Evolutionary conservation across 2,888 invertebrate species (phyloP).

Genomic region (Cyclophora punctaria): DNA sequence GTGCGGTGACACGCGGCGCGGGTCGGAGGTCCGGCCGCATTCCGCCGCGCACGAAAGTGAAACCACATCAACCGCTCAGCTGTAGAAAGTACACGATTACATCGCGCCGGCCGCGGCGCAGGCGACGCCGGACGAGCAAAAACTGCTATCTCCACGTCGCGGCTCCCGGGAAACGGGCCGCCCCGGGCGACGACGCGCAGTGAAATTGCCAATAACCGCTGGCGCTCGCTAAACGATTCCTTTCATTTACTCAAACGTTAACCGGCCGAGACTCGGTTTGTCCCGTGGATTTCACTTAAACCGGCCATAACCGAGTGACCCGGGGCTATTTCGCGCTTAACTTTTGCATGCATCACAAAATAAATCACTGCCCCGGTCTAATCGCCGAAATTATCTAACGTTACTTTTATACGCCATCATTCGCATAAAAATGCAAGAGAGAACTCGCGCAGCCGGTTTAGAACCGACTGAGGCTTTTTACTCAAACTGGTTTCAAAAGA

Average conservation of each 20-base stretch:
- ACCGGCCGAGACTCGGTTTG: conserved; percentile 21
- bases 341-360: conserved; percentile 30
- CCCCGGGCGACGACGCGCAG: conserved; percentile 48
- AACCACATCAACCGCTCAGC: conserved; percentile 64
- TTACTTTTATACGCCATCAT: conserved; percentile 28
- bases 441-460: conserved; percentile 36
- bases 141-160: conserved; percentile 56
- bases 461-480: conserved; percentile 25
- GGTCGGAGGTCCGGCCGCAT: conserved; percentile 74
- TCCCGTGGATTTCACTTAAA: conserved; percentile 51
- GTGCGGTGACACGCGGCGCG: conserved; percentile 35
- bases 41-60: conserved; percentile 71
- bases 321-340: conserved; percentile 30
- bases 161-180: conserved; percentile 61
- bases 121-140: conserved; percentile 59
- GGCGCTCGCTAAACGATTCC: conserved; percentile 45
- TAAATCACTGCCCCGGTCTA: conserved; percentile 27
- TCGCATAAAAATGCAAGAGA: conserved; percentile 31
- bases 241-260: conserved; percentile 45
- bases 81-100: conserved; percentile 73
- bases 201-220: conserved; percentile 54
- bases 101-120: conserved; percentile 43
- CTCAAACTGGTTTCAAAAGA: conserved; percentile 23
- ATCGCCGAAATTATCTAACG: conserved; percentile 34
- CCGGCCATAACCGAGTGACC: conserved; percentile 32